phyloP scores from a whole-genome alignment of 2,113 vertebrate genomes.

The Callopanchax toddi region DNA sequence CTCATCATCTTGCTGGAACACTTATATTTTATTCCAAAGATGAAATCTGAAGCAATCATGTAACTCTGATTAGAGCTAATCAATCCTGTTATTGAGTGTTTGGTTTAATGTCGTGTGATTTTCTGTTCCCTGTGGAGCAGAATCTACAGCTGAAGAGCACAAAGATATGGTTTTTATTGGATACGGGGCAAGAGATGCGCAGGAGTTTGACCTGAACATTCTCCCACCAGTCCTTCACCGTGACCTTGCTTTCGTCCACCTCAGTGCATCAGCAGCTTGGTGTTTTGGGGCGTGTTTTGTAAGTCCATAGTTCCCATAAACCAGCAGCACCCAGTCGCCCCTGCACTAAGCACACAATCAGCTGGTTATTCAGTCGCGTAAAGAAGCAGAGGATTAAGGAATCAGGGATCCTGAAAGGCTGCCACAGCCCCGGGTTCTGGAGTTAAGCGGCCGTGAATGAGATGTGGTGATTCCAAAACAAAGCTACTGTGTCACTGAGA shows the following conservation, averaged over 20 bases:
- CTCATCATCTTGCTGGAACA: too few species aligned
- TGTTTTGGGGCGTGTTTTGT: constrained; percentile 33
- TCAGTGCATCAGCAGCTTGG: neutral
- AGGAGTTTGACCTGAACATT: too few species aligned
- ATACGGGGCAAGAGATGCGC: too few species aligned
- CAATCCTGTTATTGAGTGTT: too few species aligned
- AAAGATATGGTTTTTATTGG: too few species aligned
- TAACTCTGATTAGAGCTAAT: too few species aligned
- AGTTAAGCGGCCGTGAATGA: constrained; percentile 72
- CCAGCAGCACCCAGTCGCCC: constrained; percentile 30
- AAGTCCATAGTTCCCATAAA: constrained; percentile 59
- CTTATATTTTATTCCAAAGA: too few species aligned
- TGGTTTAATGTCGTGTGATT: too few species aligned
- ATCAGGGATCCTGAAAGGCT: constrained; percentile 54
- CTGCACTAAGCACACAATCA: constrained; percentile 34
- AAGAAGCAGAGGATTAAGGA: constrained; percentile 64
- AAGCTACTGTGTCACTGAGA: constrained; percentile 56
- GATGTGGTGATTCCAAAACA: constrained; percentile 61
- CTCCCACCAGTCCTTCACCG: neutral
- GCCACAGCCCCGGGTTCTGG: constrained; percentile 25
- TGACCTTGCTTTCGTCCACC: neutral
- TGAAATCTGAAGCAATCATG: too few species aligned
- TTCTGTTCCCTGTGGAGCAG: too few species aligned
- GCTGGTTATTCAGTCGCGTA: constrained; percentile 46
- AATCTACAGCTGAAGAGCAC: too few species aligned